Base-by-base conservation (phyloP, 2,113 vertebrate species). In the Pimephales promelas region DNA sequence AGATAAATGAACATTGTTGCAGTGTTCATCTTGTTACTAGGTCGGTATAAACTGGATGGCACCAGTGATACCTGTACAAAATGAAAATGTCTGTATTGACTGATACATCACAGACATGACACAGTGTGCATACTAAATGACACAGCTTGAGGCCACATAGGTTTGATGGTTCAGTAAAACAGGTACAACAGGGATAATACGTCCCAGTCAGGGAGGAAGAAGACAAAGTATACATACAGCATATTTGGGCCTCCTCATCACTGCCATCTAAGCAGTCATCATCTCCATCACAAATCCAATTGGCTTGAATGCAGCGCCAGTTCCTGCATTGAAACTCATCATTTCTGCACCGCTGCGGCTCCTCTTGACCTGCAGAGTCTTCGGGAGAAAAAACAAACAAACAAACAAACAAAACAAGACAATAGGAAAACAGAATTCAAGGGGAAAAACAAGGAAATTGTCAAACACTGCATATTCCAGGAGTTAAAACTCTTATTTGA, bases 261-360 rank as follows among this genome's bases (percentile, higher is more conserved):
- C 96, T 98, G 78, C 97, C 96, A 11, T 99, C 98, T 70, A 98
- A 92, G 79, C 98, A 99, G 89, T 99, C 98, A 52, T 99, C 95
- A 14, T 99, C 97, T 0, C 97, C 97, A 5, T 99, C 98, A 56
- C 98, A 99, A 87, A 94, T 96, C 98, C 98, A 99, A 56, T 91
- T 87, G 4, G 92, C 92, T 83, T 96, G 96, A 79, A 99, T 95
- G 78, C 98, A 99, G 85, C 95, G 96, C 45, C 94, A 94, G 75
- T 98, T 99, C 75, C 89, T 94, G 88, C 98, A 99, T 88, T 95
- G 97, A 88, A 99, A 99, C 92, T 99, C 96, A 68, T 95, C 96
- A 1, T 87, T 91, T 91, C 93, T 94, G 86, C 98, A 99, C 34
- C 92, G 61, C 72, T 93, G 95, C 5, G 94, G 91, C 57, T 95